Percentiles rank a stretch among this genome's conserved stretches.
Evolutionary conservation across 2,888 invertebrate genomes (phyloP).

Genomic region (Stenodera caucasica): DNA sequence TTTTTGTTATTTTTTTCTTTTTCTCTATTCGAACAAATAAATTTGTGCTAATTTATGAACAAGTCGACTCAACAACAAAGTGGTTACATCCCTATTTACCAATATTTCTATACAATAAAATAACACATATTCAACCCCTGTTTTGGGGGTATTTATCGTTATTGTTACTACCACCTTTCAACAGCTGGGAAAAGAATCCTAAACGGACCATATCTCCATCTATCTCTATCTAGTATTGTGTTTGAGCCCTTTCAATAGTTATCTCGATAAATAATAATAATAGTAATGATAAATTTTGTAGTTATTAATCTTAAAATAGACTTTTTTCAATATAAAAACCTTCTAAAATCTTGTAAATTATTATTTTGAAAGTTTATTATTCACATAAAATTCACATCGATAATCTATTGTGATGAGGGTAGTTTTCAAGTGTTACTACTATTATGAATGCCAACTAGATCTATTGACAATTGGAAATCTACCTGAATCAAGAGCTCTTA

Average conservation of each 20-base stretch:
- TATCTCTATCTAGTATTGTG: neutral
- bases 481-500: slow-evolving; percentile 34
- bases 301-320: neutral
- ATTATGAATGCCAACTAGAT: neutral
- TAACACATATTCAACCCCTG: slow-evolving; percentile 15
- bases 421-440: slow-evolving; percentile 5
- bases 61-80: slow-evolving; percentile 16
- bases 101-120: slow-evolving; percentile 2
- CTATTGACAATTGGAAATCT: slow-evolving; percentile 22
- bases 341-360: neutral
- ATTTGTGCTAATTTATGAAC: slow-evolving; percentile 30
- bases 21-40: slow-evolving; percentile 14
- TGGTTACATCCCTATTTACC: slow-evolving; percentile 20
- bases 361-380: neutral
- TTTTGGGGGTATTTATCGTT: slow-evolving; percentile 15
- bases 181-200: slow-evolving; percentile 15
- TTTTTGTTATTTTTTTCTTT: too few species aligned
- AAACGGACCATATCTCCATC: neutral
- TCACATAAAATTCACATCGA: slow-evolving; percentile 24
- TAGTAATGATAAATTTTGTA: neutral
- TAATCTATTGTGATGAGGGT: slow-evolving; percentile 9
- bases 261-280: neutral
- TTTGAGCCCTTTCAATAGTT: neutral
- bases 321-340: neutral
- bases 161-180: slow-evolving; percentile 17